Percentiles rank a stretch among this genome's conserved stretches.
Evolutionary conservation across 2,113 vertebrate species (phyloP).

Genomic region (Tragelaphus strepsiceros): DNA sequence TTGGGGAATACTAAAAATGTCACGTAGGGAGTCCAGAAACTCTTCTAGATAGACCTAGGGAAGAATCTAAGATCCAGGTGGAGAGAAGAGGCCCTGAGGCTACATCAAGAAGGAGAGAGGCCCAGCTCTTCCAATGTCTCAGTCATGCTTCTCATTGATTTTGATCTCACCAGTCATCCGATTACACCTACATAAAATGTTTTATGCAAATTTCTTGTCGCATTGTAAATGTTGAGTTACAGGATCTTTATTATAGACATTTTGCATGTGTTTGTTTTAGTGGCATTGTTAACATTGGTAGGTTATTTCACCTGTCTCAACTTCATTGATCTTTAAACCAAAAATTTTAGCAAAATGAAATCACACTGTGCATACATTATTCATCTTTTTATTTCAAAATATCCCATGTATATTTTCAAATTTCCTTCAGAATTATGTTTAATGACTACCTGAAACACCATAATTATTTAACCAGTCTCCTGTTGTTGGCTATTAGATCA

Average conservation of each 20-base stretch:
- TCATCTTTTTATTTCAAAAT: conserved; percentile 7
- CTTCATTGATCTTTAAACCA: not conserved
- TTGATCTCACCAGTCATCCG: not conserved
- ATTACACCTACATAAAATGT: not conserved
- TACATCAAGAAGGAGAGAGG: not conserved
- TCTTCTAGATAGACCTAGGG: not conserved
- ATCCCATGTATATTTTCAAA: not conserved
- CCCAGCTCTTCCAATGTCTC: not conserved
- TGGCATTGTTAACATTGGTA: not conserved
- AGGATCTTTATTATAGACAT: not conserved
- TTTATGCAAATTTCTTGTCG: not conserved
- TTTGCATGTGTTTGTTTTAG: not conserved
- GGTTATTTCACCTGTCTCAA: not conserved
- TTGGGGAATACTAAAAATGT: not conserved
- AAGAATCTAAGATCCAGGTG: not conserved
- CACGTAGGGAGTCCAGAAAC: not conserved
- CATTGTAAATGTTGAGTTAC: not conserved
- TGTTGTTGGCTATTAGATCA: conserved; percentile 11
- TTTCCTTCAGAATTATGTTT: conserved; percentile 35
- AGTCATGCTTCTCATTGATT: not conserved
- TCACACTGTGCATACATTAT: not conserved
- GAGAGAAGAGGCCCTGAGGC: not conserved
- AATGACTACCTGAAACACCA: conserved; percentile 12
- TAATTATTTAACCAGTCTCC: conserved; percentile 16
- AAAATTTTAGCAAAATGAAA: not conserved